Base-by-base conservation (phyloP, 2,113 vertebrate species). In the Rhinoderma darwinii region DNA sequence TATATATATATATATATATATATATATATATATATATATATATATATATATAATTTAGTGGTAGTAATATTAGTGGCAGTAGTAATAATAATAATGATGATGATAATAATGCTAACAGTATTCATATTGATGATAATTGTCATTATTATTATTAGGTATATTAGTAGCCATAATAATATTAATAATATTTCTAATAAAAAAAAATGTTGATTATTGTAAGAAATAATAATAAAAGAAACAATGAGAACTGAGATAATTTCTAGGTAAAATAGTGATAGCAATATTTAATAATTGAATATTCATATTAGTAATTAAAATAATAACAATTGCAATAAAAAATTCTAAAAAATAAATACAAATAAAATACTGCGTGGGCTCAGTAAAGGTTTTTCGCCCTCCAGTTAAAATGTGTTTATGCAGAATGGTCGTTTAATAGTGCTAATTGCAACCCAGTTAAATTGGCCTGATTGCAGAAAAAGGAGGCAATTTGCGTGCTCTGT, bases 371-470 rank as follows among this genome's bases (percentile, higher is more conserved):
- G 93, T 94, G 94, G 94, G 93, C 94, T 92, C 94, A 94, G 93
- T 92, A 91, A 94, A 43, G 72, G 25, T 94, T 95, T 94, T 94
- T 94, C 91, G 91, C 93, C 94, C 94, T 94, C 96, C 94, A 96
- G 96, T 96, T 95, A 96, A 93, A 93, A 96, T 96, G 96, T 97
- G 95, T 97, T 97, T 97, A 97, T 96, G 96, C 94, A 96, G 94
- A 97, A 96, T 93, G 95, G 95, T 96, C 94, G 96, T 97, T 97
- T 98, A 97, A 97, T 96, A 96, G 94, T 93, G 95, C 96, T 98
- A 97, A 97, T 97, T 97, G 96, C 97, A 96, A 95, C 96, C 95
- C 95, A 96, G 93, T 96, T 96, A 97, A 99, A 98, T 97, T 97
- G 96, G 96, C 95, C 94, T 97, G 96, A 99, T 98, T 99, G 96